phyloP scores from a whole-genome alignment of 2,888 invertebrate species.

The Sinohyriopsis cumingii region DNA sequence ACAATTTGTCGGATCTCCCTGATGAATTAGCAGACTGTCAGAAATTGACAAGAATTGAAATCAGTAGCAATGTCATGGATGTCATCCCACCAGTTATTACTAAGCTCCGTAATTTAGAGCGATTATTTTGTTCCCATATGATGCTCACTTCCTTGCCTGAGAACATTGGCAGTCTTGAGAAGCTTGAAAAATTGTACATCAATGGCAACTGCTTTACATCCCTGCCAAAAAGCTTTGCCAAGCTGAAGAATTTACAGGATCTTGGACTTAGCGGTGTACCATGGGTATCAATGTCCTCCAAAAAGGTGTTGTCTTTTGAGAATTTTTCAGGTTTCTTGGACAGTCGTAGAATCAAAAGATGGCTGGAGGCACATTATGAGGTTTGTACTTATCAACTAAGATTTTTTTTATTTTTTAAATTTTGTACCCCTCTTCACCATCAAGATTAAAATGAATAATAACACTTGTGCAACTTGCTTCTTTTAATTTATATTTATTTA shows the following conservation, averaged over 20 bases:
- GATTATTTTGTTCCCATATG: slow-evolving; percentile 51
- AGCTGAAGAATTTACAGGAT: slow-evolving; percentile 48
- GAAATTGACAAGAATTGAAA: slow-evolving; percentile 39
- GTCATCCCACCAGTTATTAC: slow-evolving; percentile 47
- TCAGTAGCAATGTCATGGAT: slow-evolving; percentile 50
- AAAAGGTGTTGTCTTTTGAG: slow-evolving; percentile 49
- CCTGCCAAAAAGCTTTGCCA: slow-evolving; percentile 48
- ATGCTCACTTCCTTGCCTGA: slow-evolving; percentile 52
- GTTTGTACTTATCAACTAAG: slow-evolving; percentile 21
- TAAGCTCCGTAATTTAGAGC: slow-evolving; percentile 38
- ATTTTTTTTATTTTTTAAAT: too few relatives aligned
- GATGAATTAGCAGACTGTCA: slow-evolving; percentile 40
- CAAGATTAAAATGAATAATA: too few relatives aligned
- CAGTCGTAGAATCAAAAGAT: slow-evolving; percentile 38
- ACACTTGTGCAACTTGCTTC: too few relatives aligned
- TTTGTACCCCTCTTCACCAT: too few relatives aligned
- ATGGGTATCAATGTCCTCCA: slow-evolving; percentile 50
- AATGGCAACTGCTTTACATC: slow-evolving; percentile 54
- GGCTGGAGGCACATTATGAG: slow-evolving; percentile 51
- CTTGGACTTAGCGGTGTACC: slow-evolving; percentile 57
- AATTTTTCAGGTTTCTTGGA: slow-evolving; percentile 50
- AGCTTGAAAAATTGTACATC: slow-evolving; percentile 47
- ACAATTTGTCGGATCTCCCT: slow-evolving; percentile 47
- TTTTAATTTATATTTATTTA: too few relatives aligned
- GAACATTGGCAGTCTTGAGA: slow-evolving; percentile 48